A percentile compares a stretch with the other conserved stretches of the same genome.
phyloP scores from a whole-genome alignment of 2,888 invertebrate species.

The Lacanobia oleracea region DNA sequence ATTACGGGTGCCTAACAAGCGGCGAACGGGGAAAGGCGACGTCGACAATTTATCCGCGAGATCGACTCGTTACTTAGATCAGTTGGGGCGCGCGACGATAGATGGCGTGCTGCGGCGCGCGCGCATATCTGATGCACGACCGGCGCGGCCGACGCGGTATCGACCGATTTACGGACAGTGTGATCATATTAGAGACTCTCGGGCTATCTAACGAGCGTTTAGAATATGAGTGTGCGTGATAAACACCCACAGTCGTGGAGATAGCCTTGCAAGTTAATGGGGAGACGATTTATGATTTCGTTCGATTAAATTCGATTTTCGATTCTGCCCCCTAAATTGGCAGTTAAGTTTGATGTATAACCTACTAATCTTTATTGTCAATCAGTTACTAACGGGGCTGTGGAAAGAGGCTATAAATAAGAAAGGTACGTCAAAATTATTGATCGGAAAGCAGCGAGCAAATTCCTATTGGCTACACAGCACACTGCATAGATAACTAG shows the following conservation, averaged over 20 bases:
- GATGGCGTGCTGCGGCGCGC: conserved; percentile 79
- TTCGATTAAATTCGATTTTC: conserved; percentile 58
- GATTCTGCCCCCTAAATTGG: conserved; percentile 55
- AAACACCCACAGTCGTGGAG: conserved; percentile 57
- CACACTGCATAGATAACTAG: conserved; percentile 2
- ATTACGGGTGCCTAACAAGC: conserved; percentile 86
- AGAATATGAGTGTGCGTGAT: conserved; percentile 65
- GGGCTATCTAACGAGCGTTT: conserved; percentile 66
- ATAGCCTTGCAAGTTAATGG: conserved; percentile 57
- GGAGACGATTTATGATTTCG: conserved; percentile 58
- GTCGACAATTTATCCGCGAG: conserved; percentile 84
- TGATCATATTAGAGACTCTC: conserved; percentile 71
- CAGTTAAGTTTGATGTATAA: conserved; percentile 52
- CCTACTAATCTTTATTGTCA: conserved; percentile 53
- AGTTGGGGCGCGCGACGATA: conserved; percentile 80
- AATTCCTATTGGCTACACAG: conserved; percentile 1
- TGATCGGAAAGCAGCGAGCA: conserved; percentile 1
- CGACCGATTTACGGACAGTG: conserved; percentile 70
- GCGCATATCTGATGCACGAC: conserved; percentile 86
- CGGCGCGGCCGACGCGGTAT: conserved; percentile 71
- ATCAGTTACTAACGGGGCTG: conserved; percentile 36
- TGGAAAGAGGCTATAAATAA: conserved; percentile 23
- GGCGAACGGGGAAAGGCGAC: conserved; percentile 80
- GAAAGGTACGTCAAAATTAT: conserved; percentile 21
- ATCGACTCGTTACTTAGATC: conserved; percentile 88